Evolutionary conservation across 2,113 vertebrate species (phyloP).

Genomic region (Melierax canorus): DNA sequence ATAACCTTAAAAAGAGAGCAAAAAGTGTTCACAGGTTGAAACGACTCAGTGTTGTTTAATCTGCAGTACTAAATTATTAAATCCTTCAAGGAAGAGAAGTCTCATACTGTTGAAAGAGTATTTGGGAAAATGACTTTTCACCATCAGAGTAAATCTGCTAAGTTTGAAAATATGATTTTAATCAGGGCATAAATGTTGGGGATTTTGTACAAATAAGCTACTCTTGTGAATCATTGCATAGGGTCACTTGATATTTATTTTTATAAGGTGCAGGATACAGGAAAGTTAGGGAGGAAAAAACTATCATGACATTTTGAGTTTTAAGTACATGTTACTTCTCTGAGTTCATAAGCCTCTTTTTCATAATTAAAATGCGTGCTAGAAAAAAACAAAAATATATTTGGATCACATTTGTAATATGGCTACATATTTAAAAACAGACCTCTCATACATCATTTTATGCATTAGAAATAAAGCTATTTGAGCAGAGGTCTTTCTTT

Average conservation of each 20-base stretch:
- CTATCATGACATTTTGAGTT: not conserved
- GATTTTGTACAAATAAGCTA: not conserved
- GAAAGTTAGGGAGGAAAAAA: not conserved
- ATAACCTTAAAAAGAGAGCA: not conserved
- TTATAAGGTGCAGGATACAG: not conserved
- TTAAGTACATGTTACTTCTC: not conserved
- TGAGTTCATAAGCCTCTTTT: not conserved
- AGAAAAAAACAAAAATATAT: not conserved
- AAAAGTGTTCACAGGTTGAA: constrained; percentile 14
- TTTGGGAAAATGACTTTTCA: not conserved
- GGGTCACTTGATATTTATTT: not conserved
- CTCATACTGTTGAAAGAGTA: not conserved
- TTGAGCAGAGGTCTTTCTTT: not conserved
- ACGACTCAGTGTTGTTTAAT: not conserved
- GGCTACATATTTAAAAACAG: not conserved
- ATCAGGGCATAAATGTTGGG: not conserved
- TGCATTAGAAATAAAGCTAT: not conserved
- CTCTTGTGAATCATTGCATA: not conserved
- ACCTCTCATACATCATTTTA: not conserved
- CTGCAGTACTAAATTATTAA: constrained; percentile 6
- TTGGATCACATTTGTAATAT: not conserved
- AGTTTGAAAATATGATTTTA: not conserved
- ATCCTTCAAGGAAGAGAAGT: not conserved
- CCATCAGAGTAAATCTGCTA: not conserved
- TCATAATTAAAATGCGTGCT: not conserved